These are phyloP conservation scores for Drosophila oshimai DNA, from an alignment of 1,140 invertebrate species.

Conservation along the genomic window DNA sequence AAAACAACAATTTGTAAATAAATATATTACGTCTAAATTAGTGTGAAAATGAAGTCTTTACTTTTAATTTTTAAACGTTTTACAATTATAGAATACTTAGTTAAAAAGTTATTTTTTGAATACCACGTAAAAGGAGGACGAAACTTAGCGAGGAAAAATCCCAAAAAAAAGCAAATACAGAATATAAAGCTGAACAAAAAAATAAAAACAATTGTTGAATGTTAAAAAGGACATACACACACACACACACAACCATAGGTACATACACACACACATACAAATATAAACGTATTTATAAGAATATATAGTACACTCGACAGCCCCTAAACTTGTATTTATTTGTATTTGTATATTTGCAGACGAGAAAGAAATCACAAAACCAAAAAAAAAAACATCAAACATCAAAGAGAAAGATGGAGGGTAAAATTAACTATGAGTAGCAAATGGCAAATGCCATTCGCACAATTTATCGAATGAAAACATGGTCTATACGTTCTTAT, in stretches of 20 bases:
- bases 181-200: constrained; percentile 33
- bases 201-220: constrained; percentile 69
- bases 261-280: constrained; percentile 43
- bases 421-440: constrained; percentile 26
- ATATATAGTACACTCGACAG: constrained; percentile 59
- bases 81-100: constrained; percentile 18
- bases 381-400: not conserved
- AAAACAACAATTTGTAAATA: constrained; percentile 42
- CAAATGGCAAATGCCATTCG: constrained; percentile 49
- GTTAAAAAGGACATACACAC: constrained; percentile 51
- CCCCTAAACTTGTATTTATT: constrained; percentile 70
- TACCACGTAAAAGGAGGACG: constrained; percentile 4
- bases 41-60: not conserved
- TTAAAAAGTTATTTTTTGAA: constrained; percentile 26
- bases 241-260: constrained; percentile 42
- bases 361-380: constrained; percentile 1
- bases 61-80: constrained; percentile 11
- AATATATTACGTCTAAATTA: constrained; percentile 39
- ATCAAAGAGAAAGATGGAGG: constrained; percentile 23
- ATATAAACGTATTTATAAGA: constrained; percentile 53
- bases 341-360: constrained; percentile 76
- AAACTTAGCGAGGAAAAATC: constrained; percentile 2
- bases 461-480: constrained; percentile 46
- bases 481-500: constrained; percentile 10
- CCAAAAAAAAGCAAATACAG: constrained; percentile 16